Conservation (phyloP, 1,140 invertebrate genomes). For the Leptoteleia sp. region DNA sequence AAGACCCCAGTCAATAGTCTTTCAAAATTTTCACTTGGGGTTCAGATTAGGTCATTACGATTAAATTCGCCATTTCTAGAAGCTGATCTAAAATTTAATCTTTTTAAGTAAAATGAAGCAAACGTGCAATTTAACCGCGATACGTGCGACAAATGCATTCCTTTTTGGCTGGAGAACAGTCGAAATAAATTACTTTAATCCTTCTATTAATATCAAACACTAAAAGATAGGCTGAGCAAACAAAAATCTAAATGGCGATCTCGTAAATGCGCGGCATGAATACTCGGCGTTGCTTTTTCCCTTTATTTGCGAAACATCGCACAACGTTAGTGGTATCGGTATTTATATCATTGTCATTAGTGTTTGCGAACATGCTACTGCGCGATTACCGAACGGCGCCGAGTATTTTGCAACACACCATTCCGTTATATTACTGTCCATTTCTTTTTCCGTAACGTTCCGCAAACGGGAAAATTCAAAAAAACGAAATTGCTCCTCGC, state of each 20-base stretch:
- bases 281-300: slow-evolving; percentile 50
- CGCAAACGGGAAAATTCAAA: slow-evolving; percentile 34
- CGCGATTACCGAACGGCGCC: slow-evolving; percentile 73
- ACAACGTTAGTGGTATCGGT: slow-evolving; percentile 74
- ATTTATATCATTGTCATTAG: slow-evolving; percentile 79
- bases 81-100: too few species aligned
- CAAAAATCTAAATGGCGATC: slow-evolving; percentile 57
- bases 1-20: too few species aligned
- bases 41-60: too few species aligned
- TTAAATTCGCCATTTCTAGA: too few species aligned
- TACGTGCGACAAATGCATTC: slow-evolving; percentile 1
- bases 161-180: slow-evolving; percentile 15
- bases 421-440: slow-evolving; percentile 63
- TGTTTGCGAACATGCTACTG: slow-evolving; percentile 74
- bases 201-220: slow-evolving; percentile 59
- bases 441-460: slow-evolving; percentile 58
- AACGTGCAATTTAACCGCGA: slow-evolving; percentile 9
- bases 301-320: slow-evolving; percentile 69
- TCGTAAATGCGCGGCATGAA: slow-evolving; percentile 45
- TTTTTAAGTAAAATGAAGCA: too few species aligned
- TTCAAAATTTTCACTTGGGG: too few species aligned
- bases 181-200: slow-evolving; percentile 57
- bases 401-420: slow-evolving; percentile 73
- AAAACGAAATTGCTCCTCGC: slow-evolving; percentile 38
- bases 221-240: slow-evolving; percentile 61